Evolutionary conservation across 2,888 invertebrate genomes (phyloP).

Genomic region (Torymus texanus): DNA sequence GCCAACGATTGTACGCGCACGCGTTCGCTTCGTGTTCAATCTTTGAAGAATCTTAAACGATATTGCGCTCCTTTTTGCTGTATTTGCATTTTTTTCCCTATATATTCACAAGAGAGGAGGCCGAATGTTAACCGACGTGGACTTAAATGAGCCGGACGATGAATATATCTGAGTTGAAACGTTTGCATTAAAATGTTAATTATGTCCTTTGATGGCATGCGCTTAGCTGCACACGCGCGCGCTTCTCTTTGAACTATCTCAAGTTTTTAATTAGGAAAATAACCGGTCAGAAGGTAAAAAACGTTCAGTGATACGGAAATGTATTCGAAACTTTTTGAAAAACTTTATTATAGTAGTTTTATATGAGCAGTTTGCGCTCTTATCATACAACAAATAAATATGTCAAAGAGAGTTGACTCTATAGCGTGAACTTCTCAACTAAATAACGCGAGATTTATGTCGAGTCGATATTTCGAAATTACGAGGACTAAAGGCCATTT

Average conservation of each 20-base stretch:
- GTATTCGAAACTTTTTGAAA: too few species aligned
- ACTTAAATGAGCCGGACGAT: neutral
- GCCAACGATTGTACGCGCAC: constrained; percentile 16
- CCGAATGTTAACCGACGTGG: neutral
- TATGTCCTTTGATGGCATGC: constrained; percentile 31
- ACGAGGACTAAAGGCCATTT: constrained; percentile 25
- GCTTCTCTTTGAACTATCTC: neutral
- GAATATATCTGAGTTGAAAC: constrained; percentile 1
- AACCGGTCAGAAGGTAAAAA: neutral
- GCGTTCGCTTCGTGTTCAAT: constrained; percentile 39
- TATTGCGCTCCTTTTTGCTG: neutral
- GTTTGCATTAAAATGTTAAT: constrained; percentile 27
- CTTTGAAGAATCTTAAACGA: constrained; percentile 28
- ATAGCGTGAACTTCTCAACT: too few species aligned
- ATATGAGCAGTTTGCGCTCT: too few species aligned
- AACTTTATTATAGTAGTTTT: too few species aligned
- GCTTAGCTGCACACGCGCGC: neutral
- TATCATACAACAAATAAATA: too few species aligned
- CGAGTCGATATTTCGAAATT: constrained; percentile 13
- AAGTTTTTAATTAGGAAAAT: constrained; percentile 39
- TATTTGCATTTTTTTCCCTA: neutral
- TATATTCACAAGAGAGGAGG: neutral
- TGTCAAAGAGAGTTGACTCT: too few species aligned
- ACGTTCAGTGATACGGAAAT: too few species aligned
- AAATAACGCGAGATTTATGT: neutral